A percentile compares a stretch with the other conserved stretches of the same genome.
These are phyloP conservation scores for Triplophysa siluroides DNA, from an alignment of 2,113 vertebrate species.

Conservation along the genomic window DNA sequence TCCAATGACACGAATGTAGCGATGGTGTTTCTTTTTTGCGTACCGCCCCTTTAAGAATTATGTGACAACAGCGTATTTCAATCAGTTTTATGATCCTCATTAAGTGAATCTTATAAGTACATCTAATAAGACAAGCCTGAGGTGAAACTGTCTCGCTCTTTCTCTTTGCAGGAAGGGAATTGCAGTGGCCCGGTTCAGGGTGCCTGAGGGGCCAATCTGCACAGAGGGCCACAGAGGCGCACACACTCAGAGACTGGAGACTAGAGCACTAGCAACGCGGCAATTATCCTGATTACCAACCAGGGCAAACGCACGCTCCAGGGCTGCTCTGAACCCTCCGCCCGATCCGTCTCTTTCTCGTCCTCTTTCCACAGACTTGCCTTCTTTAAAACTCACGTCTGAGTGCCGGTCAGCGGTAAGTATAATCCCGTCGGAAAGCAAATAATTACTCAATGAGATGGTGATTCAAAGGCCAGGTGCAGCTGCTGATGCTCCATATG, in stretches of 20 bases:
- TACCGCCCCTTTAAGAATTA: background rate
- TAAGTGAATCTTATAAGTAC: conserved; percentile 25
- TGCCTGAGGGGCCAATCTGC: conserved; percentile 55
- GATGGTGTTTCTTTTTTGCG: too few relatives aligned
- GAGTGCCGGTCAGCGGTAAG: background rate
- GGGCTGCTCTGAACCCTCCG: conserved; percentile 55
- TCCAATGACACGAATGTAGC: too few relatives aligned
- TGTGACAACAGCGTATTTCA: background rate
- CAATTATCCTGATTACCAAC: conserved; percentile 76
- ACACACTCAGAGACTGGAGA: conserved; percentile 54
- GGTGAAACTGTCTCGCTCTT: conserved; percentile 14
- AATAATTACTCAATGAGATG: conserved; percentile 23
- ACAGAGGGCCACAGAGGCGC: conserved; percentile 57
- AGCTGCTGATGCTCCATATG: conserved; percentile 39
- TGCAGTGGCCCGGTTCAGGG: conserved; percentile 48
- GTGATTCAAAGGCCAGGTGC: conserved; percentile 29
- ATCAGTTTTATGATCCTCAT: conserved; percentile 22
- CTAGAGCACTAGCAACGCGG: conserved; percentile 63
- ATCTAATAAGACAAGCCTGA: conserved; percentile 13
- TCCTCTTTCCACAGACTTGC: background rate
- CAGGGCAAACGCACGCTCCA: conserved; percentile 60
- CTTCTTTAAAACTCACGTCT: conserved; percentile 22
- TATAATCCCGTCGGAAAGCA: conserved; percentile 18
- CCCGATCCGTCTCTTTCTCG: conserved; percentile 6
- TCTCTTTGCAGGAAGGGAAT: conserved; percentile 1